Percentiles rank a stretch among this genome's conserved stretches.
phyloP scores from a whole-genome alignment of 2,888 invertebrate genomes.

The Phaonia tiefii region DNA sequence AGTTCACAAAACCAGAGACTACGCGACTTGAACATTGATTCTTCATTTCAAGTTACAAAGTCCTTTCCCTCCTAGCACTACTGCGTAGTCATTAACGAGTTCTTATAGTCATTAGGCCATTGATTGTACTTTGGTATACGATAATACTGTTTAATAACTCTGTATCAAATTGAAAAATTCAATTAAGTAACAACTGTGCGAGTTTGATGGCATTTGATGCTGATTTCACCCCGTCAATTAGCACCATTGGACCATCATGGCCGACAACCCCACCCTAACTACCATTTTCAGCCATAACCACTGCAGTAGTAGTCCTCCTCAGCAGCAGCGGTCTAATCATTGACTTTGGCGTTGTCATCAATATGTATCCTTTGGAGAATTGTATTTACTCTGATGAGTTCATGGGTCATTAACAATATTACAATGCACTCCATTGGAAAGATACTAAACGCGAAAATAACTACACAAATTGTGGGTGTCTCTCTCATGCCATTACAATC shows the following conservation, averaged over 20 bases:
- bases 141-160: constrained; percentile 41
- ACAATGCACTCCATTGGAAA: constrained; percentile 45
- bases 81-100: constrained; percentile 26
- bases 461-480: constrained; percentile 26
- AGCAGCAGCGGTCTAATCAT: background rate
- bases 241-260: background rate
- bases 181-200: constrained; percentile 39
- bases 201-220: background rate
- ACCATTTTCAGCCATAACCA: background rate
- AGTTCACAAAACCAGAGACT: background rate
- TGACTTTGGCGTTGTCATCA: constrained; percentile 44
- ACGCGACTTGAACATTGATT: background rate
- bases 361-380: constrained; percentile 41
- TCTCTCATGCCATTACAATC: background rate
- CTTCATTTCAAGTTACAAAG: background rate
- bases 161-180: constrained; percentile 49
- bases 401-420: constrained; percentile 56
- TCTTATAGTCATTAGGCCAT: constrained; percentile 33
- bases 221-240: background rate
- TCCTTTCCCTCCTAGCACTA: no score
- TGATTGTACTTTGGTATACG: constrained; percentile 1
- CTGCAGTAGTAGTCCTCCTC: background rate
- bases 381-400: constrained; percentile 40
- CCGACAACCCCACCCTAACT: constrained; percentile 18
- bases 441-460: background rate